Base-by-base conservation (phyloP, 2,888 invertebrate genomes). In the Nephrotoma flavescens region DNA sequence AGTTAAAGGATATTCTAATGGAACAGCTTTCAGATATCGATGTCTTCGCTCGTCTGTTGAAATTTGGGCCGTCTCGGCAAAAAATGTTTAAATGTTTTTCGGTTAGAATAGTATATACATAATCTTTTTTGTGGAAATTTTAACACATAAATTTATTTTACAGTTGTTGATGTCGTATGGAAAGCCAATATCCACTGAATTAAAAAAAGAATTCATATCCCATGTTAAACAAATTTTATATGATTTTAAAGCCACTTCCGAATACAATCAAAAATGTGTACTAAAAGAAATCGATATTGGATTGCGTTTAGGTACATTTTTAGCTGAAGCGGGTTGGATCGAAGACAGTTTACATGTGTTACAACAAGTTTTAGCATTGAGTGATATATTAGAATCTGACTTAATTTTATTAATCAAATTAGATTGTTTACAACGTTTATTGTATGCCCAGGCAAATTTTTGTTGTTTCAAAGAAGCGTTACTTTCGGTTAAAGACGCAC, bases 251-350 rank as follows among this genome's bases (percentile, higher is more conserved):
- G 85, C 85, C 71, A 86, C 84, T 85, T 86, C 31, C n/a, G 52
- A 83, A 41, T 85, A 42, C 19, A 57, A 85, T 85, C 52, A 57
- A 57, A 85, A 47, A 41, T 45, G 42, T 41, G 42, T 47, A 15
- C 19, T 42, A 85, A 47, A 84, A 85, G 15, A 84, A 57, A 90
- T 91, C 42, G 91, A 91, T 88, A 89, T 91, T 87, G 92, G 91
- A 9, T 87, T 91, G 86, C 89, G 91, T 52, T 85, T 92, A 92
- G 96, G 96, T 87, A 94, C 94, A 88, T 98, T 98, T 92, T 94
- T 98, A 4, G 95, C 95, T 90, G 98, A 98, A 90, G 96, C 96
- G 0, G 97, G 97, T 0, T 97, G 97, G 96, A 96, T 96, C 90
- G 92, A 93, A 88, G 95, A 96, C 90, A 95, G 96, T 88, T 95